Percentiles rank a stretch among this genome's conserved stretches.
Conservation (phyloP, 2,113 vertebrate species). For the Sisor rabdophorus region DNA sequence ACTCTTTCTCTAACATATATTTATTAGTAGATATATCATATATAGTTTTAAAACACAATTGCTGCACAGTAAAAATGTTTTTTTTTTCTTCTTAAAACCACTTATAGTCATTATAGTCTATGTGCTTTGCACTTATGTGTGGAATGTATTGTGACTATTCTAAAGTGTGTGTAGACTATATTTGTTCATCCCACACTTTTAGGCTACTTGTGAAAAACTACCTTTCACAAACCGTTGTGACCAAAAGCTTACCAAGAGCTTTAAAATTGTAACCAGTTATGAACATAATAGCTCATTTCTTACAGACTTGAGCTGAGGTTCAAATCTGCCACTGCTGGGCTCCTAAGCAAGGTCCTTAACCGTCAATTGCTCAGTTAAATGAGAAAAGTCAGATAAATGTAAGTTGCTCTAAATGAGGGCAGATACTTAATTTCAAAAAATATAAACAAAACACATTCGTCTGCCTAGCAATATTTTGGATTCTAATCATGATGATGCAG, state of each 20-base stretch:
- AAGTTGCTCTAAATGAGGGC: too few relatives aligned
- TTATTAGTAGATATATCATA: too few relatives aligned
- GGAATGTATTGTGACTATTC: constrained; percentile 12
- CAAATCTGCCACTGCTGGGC: too few relatives aligned
- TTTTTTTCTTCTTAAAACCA: not conserved
- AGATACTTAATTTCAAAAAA: too few relatives aligned
- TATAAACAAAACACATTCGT: too few relatives aligned
- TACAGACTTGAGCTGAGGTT: too few relatives aligned
- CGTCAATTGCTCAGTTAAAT: too few relatives aligned
- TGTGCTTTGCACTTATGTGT: constrained; percentile 1
- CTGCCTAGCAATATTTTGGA: too few relatives aligned
- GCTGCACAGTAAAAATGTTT: not conserved
- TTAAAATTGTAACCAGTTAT: not conserved
- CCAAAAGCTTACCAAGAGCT: not conserved
- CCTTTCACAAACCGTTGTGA: not conserved
- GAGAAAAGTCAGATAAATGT: too few relatives aligned
- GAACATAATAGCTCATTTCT: not conserved
- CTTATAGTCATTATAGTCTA: not conserved
- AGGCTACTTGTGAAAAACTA: constrained; percentile 1
- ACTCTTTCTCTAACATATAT: too few relatives aligned
- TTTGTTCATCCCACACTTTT: not conserved
- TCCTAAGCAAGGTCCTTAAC: too few relatives aligned
- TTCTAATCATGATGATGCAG: not conserved
- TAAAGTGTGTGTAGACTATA: constrained; percentile 5
- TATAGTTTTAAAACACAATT: too few relatives aligned